Base-by-base conservation (phyloP, 2,797 vertebrate genomes). In the Tachyglossus aculeatus region DNA sequence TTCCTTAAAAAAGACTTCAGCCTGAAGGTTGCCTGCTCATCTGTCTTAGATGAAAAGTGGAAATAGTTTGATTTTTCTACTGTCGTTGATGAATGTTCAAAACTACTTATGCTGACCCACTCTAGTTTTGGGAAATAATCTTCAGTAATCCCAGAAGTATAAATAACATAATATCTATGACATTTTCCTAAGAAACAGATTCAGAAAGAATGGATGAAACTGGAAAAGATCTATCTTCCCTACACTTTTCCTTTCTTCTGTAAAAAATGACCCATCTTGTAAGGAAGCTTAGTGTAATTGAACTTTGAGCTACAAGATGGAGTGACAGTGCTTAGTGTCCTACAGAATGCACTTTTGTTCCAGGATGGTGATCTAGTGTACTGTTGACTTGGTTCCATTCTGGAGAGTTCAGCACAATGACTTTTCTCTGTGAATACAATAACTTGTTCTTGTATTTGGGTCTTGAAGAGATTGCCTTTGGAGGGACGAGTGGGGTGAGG, bases 251-350 rank as follows among this genome's bases (percentile, higher is more conserved):
- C 2, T 27, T 7, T 29, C 9, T 58, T 59, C 45, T 73, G 2
- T 14, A 2, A 29, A 67, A 63, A 19, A n/a, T n/a, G n/a, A n/a
- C 25, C 45, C 51, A 15, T 64, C 77, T 78, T 51, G 31, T 41
- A 39, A 60, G 38, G 19, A 47, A 82, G 56, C 34, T 7, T 41
- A 43, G 40, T 50, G 24, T 31, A 75, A 50, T 52, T 66, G 53
- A 85, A 70, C 80, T 56, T 50, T 52, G 54, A 34, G 41, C 44
- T 59, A 50, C 59, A 79, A 75, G 67, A 58, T 70, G 67, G 65
- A 61, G 45, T 48, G 67, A 22, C 64, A 75, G 59, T 69, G 29
- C 47, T 53, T 53, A 14, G 18, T 59, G 39, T 56, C 57, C 54
- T 63, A 48, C 24, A 48, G 55, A 36, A 3, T 29, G 58, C 24